Evolutionary conservation across 2,113 vertebrate genomes (phyloP).

Genomic region (Brachyistius frenatus): DNA sequence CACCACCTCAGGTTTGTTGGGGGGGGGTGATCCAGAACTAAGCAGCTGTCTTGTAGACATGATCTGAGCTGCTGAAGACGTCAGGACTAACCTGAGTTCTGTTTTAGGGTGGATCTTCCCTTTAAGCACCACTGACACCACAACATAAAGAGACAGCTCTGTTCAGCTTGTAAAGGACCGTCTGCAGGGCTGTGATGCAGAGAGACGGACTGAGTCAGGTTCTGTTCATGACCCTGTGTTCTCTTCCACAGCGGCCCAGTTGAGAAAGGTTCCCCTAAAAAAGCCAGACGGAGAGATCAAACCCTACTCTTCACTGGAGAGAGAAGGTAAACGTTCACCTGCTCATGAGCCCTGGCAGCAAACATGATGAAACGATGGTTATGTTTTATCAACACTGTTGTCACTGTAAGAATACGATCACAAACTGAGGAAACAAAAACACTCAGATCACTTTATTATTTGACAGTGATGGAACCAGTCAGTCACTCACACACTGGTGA

Average conservation of each 20-base stretch:
- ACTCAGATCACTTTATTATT: no score
- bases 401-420: no score
- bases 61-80: no score
- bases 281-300: slow-evolving; percentile 92
- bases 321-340: slow-evolving; percentile 85
- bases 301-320: slow-evolving; percentile 90
- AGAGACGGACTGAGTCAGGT: not conserved
- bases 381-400: no score
- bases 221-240: slow-evolving; percentile 5
- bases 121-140: not conserved
- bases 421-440: no score
- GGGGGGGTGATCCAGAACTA: no score
- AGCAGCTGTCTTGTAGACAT: no score
- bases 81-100: not conserved
- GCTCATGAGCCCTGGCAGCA: no score
- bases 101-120: not conserved
- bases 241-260: slow-evolving; percentile 71
- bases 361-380: no score
- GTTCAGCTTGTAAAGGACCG: not conserved
- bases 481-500: no score
- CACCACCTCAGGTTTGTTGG: no score
- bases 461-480: no score
- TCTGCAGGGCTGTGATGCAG: not conserved
- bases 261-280: slow-evolving; percentile 86
- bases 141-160: not conserved